Evolutionary conservation across 2,113 vertebrate genomes (phyloP), one percentile per base, ranked within the genome.

Genomic region (Pachypanchax playfairii): DNA sequence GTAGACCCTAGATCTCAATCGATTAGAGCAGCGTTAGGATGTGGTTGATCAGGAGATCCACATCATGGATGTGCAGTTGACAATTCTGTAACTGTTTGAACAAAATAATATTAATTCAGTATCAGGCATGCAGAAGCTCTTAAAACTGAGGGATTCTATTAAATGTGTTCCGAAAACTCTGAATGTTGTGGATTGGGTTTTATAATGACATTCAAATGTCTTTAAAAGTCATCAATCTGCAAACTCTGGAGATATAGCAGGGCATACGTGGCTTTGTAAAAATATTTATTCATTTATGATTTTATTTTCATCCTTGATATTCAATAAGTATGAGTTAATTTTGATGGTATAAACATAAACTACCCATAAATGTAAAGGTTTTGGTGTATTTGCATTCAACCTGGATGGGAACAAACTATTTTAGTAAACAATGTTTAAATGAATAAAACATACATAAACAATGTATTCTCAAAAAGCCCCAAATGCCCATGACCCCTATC

Each of bases 41-140:
- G n/a, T n/a, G n/a, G n/a, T n/a, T n/a, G n/a, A n/a, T n/a, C n/a
- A n/a, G n/a, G n/a, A n/a, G n/a, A n/a, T n/a, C n/a, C n/a, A n/a
- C n/a, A n/a, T n/a, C n/a, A n/a, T 70, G 43, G 28, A 24, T 54
- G 49, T 57, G 47, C 49, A 70, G 61, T 15, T 70, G 47, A 33
- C 25, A 36, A 47, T 72, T 53, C 60, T 84, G 72, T 53, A 77
- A 71, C 70, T 81, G 54, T 75, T 68, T 68, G 49, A 79, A 70
- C 65, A 64, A 65, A 65, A 70, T 73, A 50, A 53, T 42, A 26
- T 1, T 5, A 47, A 52, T 73, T 64, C 51, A 29, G 46, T 39
- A 35, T 75, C 59, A 69, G 12, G 18, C 44, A 65, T 63, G 59
- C 48, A 49, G 49, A 35, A 38, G 42, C 65, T 76, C 29, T 44